Evolutionary conservation across 2,797 vertebrate genomes (phyloP), one percentile per base, ranked within the genome.

Genomic region (Cheirogaleus major): DNA sequence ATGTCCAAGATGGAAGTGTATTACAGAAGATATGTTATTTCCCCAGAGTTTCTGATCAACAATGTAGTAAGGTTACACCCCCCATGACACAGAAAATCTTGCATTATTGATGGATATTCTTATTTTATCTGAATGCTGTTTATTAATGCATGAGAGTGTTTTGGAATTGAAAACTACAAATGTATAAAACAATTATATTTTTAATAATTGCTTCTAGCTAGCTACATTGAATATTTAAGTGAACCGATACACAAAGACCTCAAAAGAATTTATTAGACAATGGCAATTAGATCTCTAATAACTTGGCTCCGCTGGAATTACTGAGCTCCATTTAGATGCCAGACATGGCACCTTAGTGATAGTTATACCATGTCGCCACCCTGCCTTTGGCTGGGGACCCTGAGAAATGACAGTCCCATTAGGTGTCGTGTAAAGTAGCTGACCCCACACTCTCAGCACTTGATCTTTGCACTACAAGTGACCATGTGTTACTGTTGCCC

Each of bases 271-370:
- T 87, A 63, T 97, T 91, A 98, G 97, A 98, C 98, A 99, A 98
- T 97, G 92, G 97, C 98, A 99, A 99, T 98, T 99, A 99, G 98
- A 98, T 98, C 97, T 98, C 98, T 98, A 98, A 99, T 98, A 97
- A 98, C 98, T 97, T 97, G 96, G 97, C 98, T 98, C 98, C 97
- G 76, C 96, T 97, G 98, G 98, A 98, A 98, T 97, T 96, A 95
- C 95, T 95, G 96, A 97, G 97, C 97, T 98, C 97, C 97, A 96
- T 98, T 99, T 98, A 99, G 98, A 99, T 99, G 99, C 99, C 99
- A 99, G 99, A 99, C 99, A 69, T 98, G 99, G 99, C 98, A 98
- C 99, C 99, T 99, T 98, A 99, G 99, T 98, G 99, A 99, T 99
- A 99, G 99, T 99, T 98, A 98, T 98, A 99, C 98, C 98, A 98